Conservation (phyloP, 2,888 invertebrate species). For the Cyclophora punctaria region DNA sequence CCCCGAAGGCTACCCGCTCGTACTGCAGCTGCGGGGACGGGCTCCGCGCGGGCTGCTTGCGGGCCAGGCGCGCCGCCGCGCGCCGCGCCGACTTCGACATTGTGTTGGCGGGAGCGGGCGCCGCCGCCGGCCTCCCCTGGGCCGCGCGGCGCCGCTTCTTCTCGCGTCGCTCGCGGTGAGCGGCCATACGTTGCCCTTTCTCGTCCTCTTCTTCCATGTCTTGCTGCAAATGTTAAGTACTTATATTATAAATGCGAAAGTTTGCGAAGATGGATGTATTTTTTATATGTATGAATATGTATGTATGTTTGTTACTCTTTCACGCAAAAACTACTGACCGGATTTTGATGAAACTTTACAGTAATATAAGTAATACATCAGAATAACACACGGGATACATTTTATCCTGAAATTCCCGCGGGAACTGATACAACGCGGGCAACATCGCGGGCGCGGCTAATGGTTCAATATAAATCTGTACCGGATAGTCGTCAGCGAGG, state of each 20-base stretch:
- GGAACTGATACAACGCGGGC: no score
- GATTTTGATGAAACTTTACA: no score
- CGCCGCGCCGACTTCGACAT: slow-evolving; percentile 1
- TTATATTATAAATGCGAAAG: not conserved
- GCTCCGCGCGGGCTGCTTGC: slow-evolving; percentile 19
- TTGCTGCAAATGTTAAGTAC: slow-evolving; percentile 26
- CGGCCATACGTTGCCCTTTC: slow-evolving; percentile 46
- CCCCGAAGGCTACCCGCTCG: slow-evolving; percentile 84
- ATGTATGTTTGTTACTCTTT: no score
- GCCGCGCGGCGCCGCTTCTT: slow-evolving; percentile 27
- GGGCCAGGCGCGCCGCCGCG: not conserved
- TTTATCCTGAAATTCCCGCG: no score
- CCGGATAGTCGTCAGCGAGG: slow-evolving; percentile 40
- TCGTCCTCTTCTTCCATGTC: slow-evolving; percentile 44
- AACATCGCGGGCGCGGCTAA: no score
- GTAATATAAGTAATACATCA: no score
- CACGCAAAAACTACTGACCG: no score
- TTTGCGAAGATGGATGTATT: no score
- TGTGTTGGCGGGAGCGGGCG: not conserved
- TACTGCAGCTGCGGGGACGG: slow-evolving; percentile 58
- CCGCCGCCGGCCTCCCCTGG: slow-evolving; percentile 3
- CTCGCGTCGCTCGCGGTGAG: slow-evolving; percentile 41
- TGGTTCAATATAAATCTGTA: slow-evolving; percentile 9
- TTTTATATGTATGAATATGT: no score
- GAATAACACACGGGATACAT: no score